Evolutionary conservation across 2,888 invertebrate genomes (phyloP).

Genomic region (Limnephilus lunatus): DNA sequence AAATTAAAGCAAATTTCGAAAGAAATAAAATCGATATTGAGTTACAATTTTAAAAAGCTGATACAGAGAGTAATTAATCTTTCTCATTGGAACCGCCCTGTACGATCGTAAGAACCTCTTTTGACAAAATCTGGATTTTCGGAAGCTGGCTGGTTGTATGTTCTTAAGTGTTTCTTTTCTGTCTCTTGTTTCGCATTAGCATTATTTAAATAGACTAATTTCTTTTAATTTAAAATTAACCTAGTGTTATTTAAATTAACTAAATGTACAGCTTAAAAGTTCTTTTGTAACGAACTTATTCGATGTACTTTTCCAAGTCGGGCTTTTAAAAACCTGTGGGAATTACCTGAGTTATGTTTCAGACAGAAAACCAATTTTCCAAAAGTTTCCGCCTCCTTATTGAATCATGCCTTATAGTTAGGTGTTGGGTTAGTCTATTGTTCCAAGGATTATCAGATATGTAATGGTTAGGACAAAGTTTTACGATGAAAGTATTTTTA

Average conservation of each 20-base stretch:
- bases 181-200: too few relatives aligned
- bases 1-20: too few relatives aligned
- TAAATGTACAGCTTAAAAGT: neutral
- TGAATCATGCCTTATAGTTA: neutral
- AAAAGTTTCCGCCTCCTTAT: neutral
- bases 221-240: too few relatives aligned
- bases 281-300: neutral
- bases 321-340: constrained; percentile 2
- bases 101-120: too few relatives aligned
- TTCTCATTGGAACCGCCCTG: too few relatives aligned
- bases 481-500: neutral
- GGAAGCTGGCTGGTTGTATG: too few relatives aligned
- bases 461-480: neutral
- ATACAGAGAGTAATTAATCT: too few relatives aligned
- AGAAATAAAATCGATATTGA: too few relatives aligned
- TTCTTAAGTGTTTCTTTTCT: too few relatives aligned
- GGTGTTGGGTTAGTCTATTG: neutral
- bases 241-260: neutral
- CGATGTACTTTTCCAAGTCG: neutral
- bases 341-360: neutral
- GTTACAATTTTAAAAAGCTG: too few relatives aligned
- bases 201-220: too few relatives aligned
- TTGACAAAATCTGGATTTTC: too few relatives aligned
- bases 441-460: neutral
- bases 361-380: constrained; percentile 2